Evolutionary conservation across 2,113 vertebrate genomes (phyloP), one percentile per base, ranked within the genome.

Genomic region (Urocolius indicus): DNA sequence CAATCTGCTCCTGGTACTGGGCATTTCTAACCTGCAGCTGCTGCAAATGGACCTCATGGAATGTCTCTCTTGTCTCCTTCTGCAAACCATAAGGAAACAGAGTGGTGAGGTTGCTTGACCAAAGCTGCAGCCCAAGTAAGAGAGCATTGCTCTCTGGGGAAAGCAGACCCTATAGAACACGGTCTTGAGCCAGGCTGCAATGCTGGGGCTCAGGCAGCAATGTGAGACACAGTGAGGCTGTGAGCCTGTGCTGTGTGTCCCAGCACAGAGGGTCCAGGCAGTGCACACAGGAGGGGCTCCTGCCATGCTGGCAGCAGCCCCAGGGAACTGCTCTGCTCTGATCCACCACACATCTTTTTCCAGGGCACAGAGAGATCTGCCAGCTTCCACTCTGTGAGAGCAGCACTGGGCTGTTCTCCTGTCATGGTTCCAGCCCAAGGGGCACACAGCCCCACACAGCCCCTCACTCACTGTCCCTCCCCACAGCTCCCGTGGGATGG

Each of bases 11-110:
- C 80, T 97, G 59, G 76, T 94, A 98, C 69, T 97, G 98, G 23
- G 95, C 95, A 23, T 98, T 98, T 96, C 97, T 96, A 4, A 98
- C 97, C 94, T 98, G 98, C 84, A 98, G 92, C 94, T 98, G 97
- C 95, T 98, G 97, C 73, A 98, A 97, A 72, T 97, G 97, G 8
- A 98, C 96, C 4, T 97, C 97, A 1, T 75, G 86, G 57, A 98
- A 68, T 1, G 93, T 93, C 41, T 98, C 97, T 3, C 96, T 97
- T 84, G 96, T 96, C 90, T 98, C 97, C 90, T 98, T 98, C 97
- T 98, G 94, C 16, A 92, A 71, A 62, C 43, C 84, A 58, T 74
- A 51, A 52, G 84, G 15, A 87, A 72, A n/a, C 74, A 74, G 43
- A 85, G 61, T 55, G 48, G 43, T 52, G 38, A 24, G 18, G 26